Percentiles rank a stretch among this genome's conserved stretches.
Evolutionary conservation across 2,888 invertebrate genomes (phyloP).

Genomic region (Branchellion lobata): DNA sequence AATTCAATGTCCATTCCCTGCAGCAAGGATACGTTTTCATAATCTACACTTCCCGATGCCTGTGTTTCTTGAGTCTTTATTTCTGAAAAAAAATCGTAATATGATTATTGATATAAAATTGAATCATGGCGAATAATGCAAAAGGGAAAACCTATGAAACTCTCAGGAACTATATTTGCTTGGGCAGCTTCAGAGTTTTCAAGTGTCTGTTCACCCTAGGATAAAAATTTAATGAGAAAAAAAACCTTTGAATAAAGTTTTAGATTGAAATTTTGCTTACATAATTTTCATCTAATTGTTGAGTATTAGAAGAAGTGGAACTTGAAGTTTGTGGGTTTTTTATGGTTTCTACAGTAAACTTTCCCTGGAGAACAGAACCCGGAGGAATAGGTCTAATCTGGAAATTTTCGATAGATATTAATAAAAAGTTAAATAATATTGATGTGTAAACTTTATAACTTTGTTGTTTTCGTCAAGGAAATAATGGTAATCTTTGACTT

Average conservation of each 20-base stretch:
- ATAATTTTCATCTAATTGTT: neutral
- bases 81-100: neutral
- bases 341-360: neutral
- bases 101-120: neutral
- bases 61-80: neutral
- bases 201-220: neutral
- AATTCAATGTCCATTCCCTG: conserved; percentile 31
- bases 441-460: neutral
- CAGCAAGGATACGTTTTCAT: neutral
- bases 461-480: conserved; percentile 32
- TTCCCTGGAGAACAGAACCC: conserved; percentile 25
- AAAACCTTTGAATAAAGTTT: neutral
- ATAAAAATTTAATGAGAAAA: neutral
- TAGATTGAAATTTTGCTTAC: neutral
- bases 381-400: conserved; percentile 17
- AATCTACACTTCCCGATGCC: neutral
- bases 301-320: neutral
- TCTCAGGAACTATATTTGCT: neutral
- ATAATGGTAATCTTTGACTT: conserved; percentile 25
- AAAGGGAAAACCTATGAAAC: neutral
- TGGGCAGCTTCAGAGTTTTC: neutral
- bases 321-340: neutral
- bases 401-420: neutral
- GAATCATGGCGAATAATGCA: neutral
- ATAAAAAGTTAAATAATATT: neutral